A percentile compares a stretch with the other conserved stretches of the same genome.
Evolutionary conservation across 2,888 invertebrate genomes (phyloP).

Genomic region (Mechanitis mazaeus): DNA sequence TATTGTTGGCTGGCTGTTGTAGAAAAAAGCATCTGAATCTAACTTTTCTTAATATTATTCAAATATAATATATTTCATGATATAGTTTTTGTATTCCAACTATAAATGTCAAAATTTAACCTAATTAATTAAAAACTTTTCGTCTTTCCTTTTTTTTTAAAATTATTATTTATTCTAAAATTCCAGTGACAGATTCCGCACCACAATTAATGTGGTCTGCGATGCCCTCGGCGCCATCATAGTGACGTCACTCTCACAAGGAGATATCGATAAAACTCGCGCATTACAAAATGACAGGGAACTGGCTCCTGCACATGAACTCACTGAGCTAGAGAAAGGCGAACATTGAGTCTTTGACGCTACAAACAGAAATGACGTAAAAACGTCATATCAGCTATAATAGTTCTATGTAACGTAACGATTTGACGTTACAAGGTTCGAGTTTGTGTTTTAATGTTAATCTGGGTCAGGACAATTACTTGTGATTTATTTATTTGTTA

Average conservation of each 20-base stretch:
- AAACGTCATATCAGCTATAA: not conserved
- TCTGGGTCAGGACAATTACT: slow-evolving; percentile 39
- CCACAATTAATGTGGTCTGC: slow-evolving; percentile 95
- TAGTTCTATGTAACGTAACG: slow-evolving; percentile 19
- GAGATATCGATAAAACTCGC: slow-evolving; percentile 76
- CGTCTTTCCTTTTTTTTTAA: not conserved
- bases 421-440: slow-evolving; percentile 16
- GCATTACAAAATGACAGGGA: slow-evolving; percentile 60
- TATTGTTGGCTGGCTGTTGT: too few relatives aligned
- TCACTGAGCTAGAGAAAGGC: slow-evolving; percentile 78
- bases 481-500: slow-evolving; percentile 30
- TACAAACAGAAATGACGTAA: slow-evolving; percentile 8
- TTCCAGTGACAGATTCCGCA: slow-evolving; percentile 88
- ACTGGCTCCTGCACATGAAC: slow-evolving; percentile 78
- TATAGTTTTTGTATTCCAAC: too few relatives aligned
- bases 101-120: too few relatives aligned
- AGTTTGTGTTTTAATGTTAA: slow-evolving; percentile 50
- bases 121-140: not conserved
- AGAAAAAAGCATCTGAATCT: too few relatives aligned
- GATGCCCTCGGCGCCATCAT: slow-evolving; percentile 96
- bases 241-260: slow-evolving; percentile 88
- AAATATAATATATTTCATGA: too few relatives aligned
- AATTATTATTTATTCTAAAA: slow-evolving; percentile 2
- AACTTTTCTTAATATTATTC: too few relatives aligned
- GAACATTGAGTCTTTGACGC: slow-evolving; percentile 48